phyloP scores from a whole-genome alignment of 2,797 vertebrate species.

The Poeciliopsis paucimaculata region DNA sequence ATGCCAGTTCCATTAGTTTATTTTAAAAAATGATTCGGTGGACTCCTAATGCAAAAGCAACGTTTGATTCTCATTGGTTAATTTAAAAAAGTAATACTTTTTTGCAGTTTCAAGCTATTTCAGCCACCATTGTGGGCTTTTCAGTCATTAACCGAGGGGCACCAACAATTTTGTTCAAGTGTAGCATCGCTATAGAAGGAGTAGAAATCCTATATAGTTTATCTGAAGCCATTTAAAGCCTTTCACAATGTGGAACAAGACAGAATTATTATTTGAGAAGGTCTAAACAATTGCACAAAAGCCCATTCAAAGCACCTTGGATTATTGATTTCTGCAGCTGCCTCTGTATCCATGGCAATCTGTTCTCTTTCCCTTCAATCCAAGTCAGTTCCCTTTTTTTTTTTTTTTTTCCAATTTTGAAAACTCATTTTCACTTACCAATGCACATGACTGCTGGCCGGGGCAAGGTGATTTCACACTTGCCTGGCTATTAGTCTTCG shows the following conservation, averaged over 20 bases:
- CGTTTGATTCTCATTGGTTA: not conserved
- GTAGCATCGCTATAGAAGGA: constrained; percentile 18
- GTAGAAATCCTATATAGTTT: constrained; percentile 34
- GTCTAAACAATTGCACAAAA: constrained; percentile 70
- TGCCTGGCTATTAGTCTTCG: constrained; percentile 79
- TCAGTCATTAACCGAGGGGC: not conserved
- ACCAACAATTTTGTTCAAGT: not conserved
- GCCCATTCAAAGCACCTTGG: constrained; percentile 64
- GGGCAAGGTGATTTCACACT: constrained; percentile 82
- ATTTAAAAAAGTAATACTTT: not conserved
- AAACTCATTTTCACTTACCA: constrained; percentile 82
- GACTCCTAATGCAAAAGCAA: not conserved
- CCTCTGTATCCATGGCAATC: constrained; percentile 77
- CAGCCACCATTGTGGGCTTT: not conserved
- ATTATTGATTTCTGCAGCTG: constrained; percentile 69
- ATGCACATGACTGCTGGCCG: constrained; percentile 71
- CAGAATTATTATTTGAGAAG: constrained; percentile 55
- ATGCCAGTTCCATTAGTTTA: not conserved
- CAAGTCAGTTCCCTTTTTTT: constrained; percentile 66
- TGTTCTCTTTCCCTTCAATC: constrained; percentile 58
- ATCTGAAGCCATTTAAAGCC: constrained; percentile 53
- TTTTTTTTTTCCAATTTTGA: constrained; percentile 55
- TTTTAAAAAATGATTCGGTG: not conserved
- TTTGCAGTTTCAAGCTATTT: not conserved
- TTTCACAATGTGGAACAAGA: constrained; percentile 50